A percentile compares a stretch with the other conserved stretches of the same genome.
Conservation (phyloP, 2,113 vertebrate genomes). For the Colistium nudipinnis region DNA sequence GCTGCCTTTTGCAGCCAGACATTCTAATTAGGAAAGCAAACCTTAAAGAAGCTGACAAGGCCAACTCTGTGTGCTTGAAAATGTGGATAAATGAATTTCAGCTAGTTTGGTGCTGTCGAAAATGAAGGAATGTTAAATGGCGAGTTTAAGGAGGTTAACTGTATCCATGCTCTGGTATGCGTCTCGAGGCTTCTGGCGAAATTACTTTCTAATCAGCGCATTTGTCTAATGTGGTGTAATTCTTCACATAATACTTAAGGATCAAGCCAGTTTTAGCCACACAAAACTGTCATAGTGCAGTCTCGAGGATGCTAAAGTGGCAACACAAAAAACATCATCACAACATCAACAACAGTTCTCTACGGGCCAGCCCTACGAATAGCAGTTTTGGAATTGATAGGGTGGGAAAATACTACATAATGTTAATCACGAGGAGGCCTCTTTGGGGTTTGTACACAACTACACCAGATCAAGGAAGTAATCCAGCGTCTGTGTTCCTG, state of each 20-base stretch:
- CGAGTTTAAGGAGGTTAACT: neutral
- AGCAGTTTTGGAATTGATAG: too few relatives aligned
- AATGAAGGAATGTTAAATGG: neutral
- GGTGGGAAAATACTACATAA: too few relatives aligned
- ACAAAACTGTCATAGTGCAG: neutral
- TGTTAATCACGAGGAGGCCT: too few relatives aligned
- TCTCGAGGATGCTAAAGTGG: neutral
- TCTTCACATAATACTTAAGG: neutral
- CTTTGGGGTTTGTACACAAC: too few relatives aligned
- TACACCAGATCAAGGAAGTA: too few relatives aligned
- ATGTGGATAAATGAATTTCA: conserved; percentile 4
- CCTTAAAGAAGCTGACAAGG: neutral
- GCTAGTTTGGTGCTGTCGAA: neutral
- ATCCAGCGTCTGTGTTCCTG: too few relatives aligned
- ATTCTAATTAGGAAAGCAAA: neutral
- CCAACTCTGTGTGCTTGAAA: neutral
- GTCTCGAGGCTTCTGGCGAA: conserved; percentile 9
- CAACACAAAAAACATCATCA: neutral
- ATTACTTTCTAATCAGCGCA: neutral
- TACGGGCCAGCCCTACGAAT: too few relatives aligned
- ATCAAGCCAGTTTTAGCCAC: neutral
- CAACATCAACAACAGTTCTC: too few relatives aligned
- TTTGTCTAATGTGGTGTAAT: neutral
- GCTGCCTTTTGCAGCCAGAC: neutral
- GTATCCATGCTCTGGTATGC: neutral